Conservation (phyloP, 2,888 invertebrate species). For the Ophion ellenae region DNA sequence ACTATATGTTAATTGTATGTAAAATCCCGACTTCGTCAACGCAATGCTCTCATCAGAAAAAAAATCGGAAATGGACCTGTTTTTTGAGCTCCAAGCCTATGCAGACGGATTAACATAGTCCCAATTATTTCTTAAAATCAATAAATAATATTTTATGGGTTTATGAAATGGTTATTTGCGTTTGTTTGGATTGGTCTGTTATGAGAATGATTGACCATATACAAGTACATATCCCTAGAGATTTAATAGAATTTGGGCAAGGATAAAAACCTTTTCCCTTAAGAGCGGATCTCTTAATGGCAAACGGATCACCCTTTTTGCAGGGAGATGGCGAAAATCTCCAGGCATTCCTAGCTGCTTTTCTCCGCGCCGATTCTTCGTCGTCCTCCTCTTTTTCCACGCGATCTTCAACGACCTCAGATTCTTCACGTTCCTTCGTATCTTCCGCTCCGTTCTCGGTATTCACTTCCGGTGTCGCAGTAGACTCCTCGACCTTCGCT, state of each 20-base stretch:
- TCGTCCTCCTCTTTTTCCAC: constrained; percentile 16
- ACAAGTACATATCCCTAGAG: no score
- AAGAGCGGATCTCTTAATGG: constrained; percentile 68
- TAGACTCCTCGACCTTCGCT: background rate
- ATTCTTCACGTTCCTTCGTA: background rate
- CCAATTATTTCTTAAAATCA: no score
- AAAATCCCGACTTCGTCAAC: no score
- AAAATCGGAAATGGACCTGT: no score
- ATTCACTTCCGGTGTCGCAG: constrained; percentile 15
- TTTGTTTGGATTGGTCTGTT: no score
- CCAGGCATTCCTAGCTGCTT: constrained; percentile 51
- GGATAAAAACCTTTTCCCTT: constrained; percentile 68
- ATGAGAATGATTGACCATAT: no score
- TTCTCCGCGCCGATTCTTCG: constrained; percentile 17
- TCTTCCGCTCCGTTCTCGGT: constrained; percentile 1
- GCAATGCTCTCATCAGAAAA: no score
- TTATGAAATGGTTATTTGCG: no score
- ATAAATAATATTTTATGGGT: no score
- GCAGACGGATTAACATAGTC: no score
- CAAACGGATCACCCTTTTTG: constrained; percentile 62
- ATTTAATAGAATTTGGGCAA: background rate
- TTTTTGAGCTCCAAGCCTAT: no score
- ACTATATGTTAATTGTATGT: no score
- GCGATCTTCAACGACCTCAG: background rate
- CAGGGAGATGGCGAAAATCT: constrained; percentile 71